Evolutionary conservation across 2,797 vertebrate genomes (phyloP), one percentile per base, ranked within the genome.

Genomic region (Cichlasoma orientale): DNA sequence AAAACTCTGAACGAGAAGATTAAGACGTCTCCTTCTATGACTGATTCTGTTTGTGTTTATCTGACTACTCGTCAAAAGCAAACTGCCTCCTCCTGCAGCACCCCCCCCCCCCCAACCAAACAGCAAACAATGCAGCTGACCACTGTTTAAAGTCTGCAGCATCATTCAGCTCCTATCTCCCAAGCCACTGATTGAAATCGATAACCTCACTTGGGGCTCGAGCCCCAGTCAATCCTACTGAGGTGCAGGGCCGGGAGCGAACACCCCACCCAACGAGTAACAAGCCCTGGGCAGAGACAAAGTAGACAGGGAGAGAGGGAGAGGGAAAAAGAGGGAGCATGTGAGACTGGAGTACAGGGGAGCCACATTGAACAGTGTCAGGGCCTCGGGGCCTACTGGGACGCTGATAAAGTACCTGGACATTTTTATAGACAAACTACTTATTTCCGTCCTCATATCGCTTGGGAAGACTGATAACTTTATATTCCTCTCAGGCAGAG

Each of bases 371-470:
- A 95, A 91, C 91, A 90, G 91, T 91, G 91, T 92, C 91, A 86
- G 90, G 90, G 92, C 95, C 93, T 85, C 44, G 1, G 92, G 94
- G 89, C 91, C 94, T 90, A 89, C 91, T 92, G 94, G 94, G 94
- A 94, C 81, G 78, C 94, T 95, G 95, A 96, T 96, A 96, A 96
- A 96, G 94, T 93, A 96, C 95, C 93, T 94, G 93, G 90, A 95
- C 95, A 95, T 94, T 96, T 96, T 96, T 96, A 95, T 95, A 96
- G 95, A 96, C 95, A 96, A 95, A 95, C 95, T 95, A 95, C 95
- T 96, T 96, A 95, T 95, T 96, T 95, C 95, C 89, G 87, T 92
- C 90, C 92, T 93, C 94, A 92, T 95, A 94, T 95, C 93, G 87
- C 94, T 94, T 86, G 88, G 92, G 90, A 94, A 94, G 93, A 95